Evolutionary conservation across 2,888 invertebrate species (phyloP).

Genomic region (Dinocampus coccinellae): DNA sequence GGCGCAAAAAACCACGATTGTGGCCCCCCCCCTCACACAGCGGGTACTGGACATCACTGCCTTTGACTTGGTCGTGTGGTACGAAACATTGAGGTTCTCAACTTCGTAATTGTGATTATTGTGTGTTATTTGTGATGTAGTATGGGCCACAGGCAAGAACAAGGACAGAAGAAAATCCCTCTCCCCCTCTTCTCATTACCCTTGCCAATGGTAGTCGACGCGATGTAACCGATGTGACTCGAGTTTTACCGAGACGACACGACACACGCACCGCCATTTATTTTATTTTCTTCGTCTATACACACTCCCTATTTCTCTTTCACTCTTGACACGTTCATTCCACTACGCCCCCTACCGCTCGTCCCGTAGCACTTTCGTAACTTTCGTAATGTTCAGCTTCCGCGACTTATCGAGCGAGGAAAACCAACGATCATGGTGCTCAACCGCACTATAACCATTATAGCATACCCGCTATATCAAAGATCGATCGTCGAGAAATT

Average conservation of each 20-base stretch:
- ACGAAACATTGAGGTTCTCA: slow-evolving; percentile 56
- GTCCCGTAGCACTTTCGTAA: slow-evolving; percentile 6
- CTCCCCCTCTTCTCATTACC: background rate
- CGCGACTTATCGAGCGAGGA: slow-evolving; percentile 40
- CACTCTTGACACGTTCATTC: background rate
- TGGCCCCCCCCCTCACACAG: slow-evolving; percentile 50
- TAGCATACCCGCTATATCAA: background rate
- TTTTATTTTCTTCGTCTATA: background rate
- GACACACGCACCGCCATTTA: slow-evolving; percentile 20
- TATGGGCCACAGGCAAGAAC: background rate
- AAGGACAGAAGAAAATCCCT: background rate
- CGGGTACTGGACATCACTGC: slow-evolving; percentile 55
- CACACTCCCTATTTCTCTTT: slow-evolving; percentile 2
- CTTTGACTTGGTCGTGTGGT: slow-evolving; percentile 50
- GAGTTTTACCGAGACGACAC: slow-evolving; percentile 19
- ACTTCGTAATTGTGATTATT: slow-evolving; percentile 33
- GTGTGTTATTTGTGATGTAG: background rate
- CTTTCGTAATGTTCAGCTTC: slow-evolving; percentile 35
- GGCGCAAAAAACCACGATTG: slow-evolving; percentile 49
- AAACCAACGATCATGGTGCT: slow-evolving; percentile 39
- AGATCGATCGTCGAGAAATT: slow-evolving; percentile 13
- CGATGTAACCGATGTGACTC: slow-evolving; percentile 9
- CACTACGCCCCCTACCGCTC: background rate
- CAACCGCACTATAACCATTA: slow-evolving; percentile 13
- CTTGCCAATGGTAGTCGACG: slow-evolving; percentile 6